Evolutionary conservation across 1,140 invertebrate species (phyloP).

Genomic region (Mylabris phalerata): DNA sequence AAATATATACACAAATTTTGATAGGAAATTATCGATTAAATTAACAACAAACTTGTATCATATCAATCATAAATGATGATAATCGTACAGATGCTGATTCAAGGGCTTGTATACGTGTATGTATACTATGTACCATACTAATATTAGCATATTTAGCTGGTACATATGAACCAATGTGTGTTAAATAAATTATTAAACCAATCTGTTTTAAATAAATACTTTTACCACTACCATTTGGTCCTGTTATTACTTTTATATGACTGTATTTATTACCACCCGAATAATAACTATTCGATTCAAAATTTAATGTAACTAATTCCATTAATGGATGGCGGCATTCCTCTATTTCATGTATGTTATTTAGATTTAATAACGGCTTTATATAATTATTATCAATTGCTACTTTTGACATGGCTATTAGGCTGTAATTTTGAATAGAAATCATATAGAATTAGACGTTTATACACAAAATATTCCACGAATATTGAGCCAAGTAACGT

Average conservation of each 20-base stretch:
- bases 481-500: too few species aligned
- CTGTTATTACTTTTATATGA: constrained; percentile 73
- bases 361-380: constrained; percentile 55
- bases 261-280: constrained; percentile 48
- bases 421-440: constrained; percentile 46
- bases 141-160: constrained; percentile 70
- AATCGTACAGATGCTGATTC: constrained; percentile 72
- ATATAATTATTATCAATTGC: constrained; percentile 65
- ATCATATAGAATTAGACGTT: too few species aligned
- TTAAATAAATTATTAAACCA: constrained; percentile 70
- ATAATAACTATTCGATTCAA: constrained; percentile 65
- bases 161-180: constrained; percentile 83
- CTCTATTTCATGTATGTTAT: constrained; percentile 58
- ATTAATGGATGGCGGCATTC: constrained; percentile 74
- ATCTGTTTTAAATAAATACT: constrained; percentile 85
- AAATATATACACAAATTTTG: too few species aligned
- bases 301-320: constrained; percentile 57
- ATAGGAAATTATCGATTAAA: too few species aligned
- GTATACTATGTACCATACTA: constrained; percentile 64
- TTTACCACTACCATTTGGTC: constrained; percentile 89
- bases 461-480: too few species aligned
- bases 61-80: constrained; percentile 79
- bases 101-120: constrained; percentile 64
- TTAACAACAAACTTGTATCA: constrained; percentile 60
- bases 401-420: constrained; percentile 64